These are phyloP conservation scores for Plutomurus gul DNA, from an alignment of 1,140 invertebrate species.

Conservation along the genomic window DNA sequence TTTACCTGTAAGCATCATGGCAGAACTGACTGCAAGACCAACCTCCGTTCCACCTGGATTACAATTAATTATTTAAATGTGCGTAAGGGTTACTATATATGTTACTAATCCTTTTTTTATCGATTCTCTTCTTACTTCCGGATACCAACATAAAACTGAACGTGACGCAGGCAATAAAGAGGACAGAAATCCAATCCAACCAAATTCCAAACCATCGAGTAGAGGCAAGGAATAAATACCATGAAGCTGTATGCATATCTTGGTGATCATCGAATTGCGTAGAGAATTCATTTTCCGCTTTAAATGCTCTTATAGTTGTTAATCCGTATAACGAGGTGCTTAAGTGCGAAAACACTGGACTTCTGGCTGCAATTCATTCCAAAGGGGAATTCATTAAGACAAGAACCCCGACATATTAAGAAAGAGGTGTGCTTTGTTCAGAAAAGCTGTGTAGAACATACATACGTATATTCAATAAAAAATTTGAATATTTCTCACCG, in stretches of 20 bases:
- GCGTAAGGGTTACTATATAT: neutral
- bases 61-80: constrained; percentile 53
- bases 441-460: no score
- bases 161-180: constrained; percentile 71
- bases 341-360: constrained; percentile 70
- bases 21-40: constrained; percentile 80
- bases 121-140: constrained; percentile 58
- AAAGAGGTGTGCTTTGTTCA: no score
- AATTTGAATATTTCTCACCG: constrained; percentile 6
- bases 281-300: constrained; percentile 62
- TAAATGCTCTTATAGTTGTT: constrained; percentile 68
- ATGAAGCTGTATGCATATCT: constrained; percentile 41
- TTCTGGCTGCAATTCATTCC: constrained; percentile 60
- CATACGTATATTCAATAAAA: no score
- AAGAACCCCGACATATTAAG: no score
- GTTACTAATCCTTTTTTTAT: neutral
- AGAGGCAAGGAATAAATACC: constrained; percentile 32
- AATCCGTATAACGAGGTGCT: constrained; percentile 68
- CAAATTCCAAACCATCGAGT: constrained; percentile 70
- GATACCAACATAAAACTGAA: constrained; percentile 72
- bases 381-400: constrained; percentile 55
- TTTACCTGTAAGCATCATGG: constrained; percentile 68
- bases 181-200: constrained; percentile 74
- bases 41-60: constrained; percentile 70
- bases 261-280: constrained; percentile 58